Evolutionary conservation across 2,797 vertebrate genomes (phyloP).

Genomic region (Fratercula arctica): DNA sequence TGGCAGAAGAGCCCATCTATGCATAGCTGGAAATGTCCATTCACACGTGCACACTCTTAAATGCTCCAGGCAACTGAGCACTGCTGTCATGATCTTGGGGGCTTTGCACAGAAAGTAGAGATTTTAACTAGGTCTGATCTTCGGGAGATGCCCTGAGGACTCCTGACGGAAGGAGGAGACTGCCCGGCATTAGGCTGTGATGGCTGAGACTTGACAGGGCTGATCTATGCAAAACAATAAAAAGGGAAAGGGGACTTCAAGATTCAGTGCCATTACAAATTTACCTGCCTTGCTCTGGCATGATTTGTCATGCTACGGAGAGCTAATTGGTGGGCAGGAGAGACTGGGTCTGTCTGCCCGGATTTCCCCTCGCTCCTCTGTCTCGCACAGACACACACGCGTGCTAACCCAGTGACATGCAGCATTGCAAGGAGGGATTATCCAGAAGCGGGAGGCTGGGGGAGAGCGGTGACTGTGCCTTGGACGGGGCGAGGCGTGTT

Average conservation of each 20-base stretch:
- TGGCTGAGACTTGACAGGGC: conserved; percentile 18
- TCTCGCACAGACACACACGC: fast-evolving
- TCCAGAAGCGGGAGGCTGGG: background rate
- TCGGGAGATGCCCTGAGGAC: conserved; percentile 38
- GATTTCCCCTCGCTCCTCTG: background rate
- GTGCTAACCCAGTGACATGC: fast-evolving
- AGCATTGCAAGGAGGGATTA: background rate
- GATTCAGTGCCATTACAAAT: background rate
- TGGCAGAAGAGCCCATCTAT: conserved; percentile 49
- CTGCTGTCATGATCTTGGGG: conserved; percentile 22
- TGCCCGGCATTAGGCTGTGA: background rate
- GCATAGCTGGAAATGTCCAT: conserved; percentile 50
- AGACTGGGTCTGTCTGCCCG: fast-evolving
- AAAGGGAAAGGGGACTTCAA: background rate
- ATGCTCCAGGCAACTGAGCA: background rate
- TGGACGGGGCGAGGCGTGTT: fast-evolving
- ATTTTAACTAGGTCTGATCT: conserved; percentile 51
- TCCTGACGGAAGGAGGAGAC: background rate
- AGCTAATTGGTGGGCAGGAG: background rate
- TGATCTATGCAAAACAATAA: background rate
- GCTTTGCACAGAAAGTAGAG: background rate
- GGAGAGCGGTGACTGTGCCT: background rate
- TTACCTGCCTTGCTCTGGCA: background rate
- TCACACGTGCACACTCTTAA: conserved; percentile 18
- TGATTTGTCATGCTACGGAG: background rate